Base-by-base conservation (phyloP, 2,797 vertebrate species). In the Atherinosoma microstoma region DNA sequence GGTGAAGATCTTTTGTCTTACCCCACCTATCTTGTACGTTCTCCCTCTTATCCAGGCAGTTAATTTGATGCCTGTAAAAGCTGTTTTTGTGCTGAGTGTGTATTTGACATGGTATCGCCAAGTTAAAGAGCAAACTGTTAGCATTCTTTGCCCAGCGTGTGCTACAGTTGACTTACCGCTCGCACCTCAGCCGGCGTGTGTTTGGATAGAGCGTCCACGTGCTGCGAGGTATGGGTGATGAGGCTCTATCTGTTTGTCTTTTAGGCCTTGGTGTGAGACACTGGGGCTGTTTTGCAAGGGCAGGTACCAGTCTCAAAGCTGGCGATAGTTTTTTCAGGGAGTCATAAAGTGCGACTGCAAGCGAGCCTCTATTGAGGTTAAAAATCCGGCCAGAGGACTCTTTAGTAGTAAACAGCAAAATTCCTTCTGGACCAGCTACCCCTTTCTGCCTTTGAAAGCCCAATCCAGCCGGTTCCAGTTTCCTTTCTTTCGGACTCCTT, bases 61-160 rank as follows among this genome's bases (percentile, higher is more conserved):
- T 82, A 40, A 67, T 76, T 60, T 0, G 51, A 34, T 70, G 73
- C 64, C 78, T 57, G 64, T 79, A 75, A 87, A 86, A 72, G 72
- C 65, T 27, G 63, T 87, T 86, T n/a, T 90, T 80, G 79, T 66
- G 30, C 42, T 65, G 84, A 88, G 77, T 58, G 63, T 86, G 85
- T 53, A 53, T 83, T 90, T 92, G 88, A 65, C 89, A 64, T 60
- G 67, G 74, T 73, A 71, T 76, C 70, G 84, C 79, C 84, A 92
- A 86, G 67, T 92, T 88, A 84, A 90, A 91, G 92, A 91, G 73
- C 88, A 88, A 91, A 89, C 59, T 83, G 93, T 92, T 91, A 84
- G 36, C 82, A 58, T 87, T 94, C 92, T 91, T 87, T 73, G 83
- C 78, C 68, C 56, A 45, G 83, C 84, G 87, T 91, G 86, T 84